A percentile compares a stretch with the other conserved stretches of the same genome.
Conservation (phyloP, 2,888 invertebrate genomes). For the Priocnemis perturbator region DNA sequence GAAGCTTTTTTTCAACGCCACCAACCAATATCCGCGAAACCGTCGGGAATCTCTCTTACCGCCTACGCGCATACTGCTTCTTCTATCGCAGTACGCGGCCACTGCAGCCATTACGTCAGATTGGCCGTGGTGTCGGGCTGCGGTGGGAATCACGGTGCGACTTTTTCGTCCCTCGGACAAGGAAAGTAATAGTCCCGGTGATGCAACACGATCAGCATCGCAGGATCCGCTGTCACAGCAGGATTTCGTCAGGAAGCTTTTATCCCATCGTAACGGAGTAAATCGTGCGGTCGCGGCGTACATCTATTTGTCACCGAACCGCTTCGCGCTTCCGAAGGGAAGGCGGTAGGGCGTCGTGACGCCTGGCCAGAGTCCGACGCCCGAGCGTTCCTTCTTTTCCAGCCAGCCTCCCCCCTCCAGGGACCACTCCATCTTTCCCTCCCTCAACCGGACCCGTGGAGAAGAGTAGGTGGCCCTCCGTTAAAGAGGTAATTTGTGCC, state of each 20-base stretch:
- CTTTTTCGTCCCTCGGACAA: background rate
- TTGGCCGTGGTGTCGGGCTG: too few relatives aligned
- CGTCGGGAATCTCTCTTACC: too few relatives aligned
- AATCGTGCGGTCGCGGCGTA: constrained; percentile 59
- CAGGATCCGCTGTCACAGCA: constrained; percentile 63
- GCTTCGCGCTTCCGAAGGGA: constrained; percentile 34
- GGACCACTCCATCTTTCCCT: constrained; percentile 70
- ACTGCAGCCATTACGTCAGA: too few relatives aligned
- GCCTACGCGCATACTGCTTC: too few relatives aligned
- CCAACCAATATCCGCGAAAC: too few relatives aligned
- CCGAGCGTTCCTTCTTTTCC: constrained; percentile 61
- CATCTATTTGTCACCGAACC: constrained; percentile 69
- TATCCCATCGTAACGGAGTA: constrained; percentile 58
- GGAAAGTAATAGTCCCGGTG: background rate
- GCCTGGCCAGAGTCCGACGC: constrained; percentile 39
- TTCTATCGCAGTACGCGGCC: too few relatives aligned
- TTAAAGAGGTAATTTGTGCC: constrained; percentile 73
- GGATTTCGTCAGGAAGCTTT: constrained; percentile 63
- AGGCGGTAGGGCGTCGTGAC: constrained; percentile 53
- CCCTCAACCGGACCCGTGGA: constrained; percentile 49
- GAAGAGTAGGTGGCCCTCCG: constrained; percentile 55
- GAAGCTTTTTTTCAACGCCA: too few relatives aligned
- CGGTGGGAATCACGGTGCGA: too few relatives aligned
- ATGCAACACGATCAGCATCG: constrained; percentile 7
- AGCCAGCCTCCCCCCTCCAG: constrained; percentile 54